phyloP scores from a whole-genome alignment of 1,140 invertebrate species.

The Aphidius ervi region DNA sequence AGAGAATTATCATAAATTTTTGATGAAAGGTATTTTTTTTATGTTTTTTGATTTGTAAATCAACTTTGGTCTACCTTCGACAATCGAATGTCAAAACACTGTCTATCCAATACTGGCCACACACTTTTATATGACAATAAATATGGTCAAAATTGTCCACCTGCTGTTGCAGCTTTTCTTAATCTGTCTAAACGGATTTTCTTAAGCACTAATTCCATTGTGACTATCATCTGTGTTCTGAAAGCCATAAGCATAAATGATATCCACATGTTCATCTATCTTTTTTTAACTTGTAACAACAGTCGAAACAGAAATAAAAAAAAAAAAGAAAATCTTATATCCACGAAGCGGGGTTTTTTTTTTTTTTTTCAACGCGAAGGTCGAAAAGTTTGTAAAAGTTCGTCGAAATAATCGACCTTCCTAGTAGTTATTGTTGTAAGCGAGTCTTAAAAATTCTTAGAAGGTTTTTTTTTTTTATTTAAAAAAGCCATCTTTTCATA shows the following conservation, averaged over 20 bases:
- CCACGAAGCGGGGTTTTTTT: not conserved
- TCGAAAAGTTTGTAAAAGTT: not conserved
- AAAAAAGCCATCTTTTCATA: constrained; percentile 9
- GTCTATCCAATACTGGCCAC: not conserved
- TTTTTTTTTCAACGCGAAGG: not conserved
- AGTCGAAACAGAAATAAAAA: not conserved
- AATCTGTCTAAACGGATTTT: constrained; percentile 45
- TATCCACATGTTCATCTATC: not conserved
- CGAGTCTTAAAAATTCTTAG: constrained; percentile 39
- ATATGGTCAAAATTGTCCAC: not conserved
- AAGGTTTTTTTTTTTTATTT: constrained; percentile 35
- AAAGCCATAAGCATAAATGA: not conserved
- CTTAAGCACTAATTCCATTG: constrained; percentile 46
- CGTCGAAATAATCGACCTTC: constrained; percentile 10
- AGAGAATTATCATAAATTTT: too few species aligned
- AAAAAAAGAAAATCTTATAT: not conserved
- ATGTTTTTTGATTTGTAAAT: constrained; percentile 23
- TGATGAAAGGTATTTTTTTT: constrained; percentile 12
- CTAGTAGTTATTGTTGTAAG: constrained; percentile 31
- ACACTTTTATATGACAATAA: constrained; percentile 1
- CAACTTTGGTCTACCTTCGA: constrained; percentile 24
- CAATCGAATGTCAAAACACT: constrained; percentile 30
- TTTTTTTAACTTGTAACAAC: not conserved
- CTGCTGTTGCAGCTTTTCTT: not conserved
- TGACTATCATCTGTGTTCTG: constrained; percentile 14